Percentiles rank a stretch among this genome's conserved stretches.
Conservation (phyloP, 37 sponge, comb jelly and placozoan genomes). For the Oopsacas minuta region DNA sequence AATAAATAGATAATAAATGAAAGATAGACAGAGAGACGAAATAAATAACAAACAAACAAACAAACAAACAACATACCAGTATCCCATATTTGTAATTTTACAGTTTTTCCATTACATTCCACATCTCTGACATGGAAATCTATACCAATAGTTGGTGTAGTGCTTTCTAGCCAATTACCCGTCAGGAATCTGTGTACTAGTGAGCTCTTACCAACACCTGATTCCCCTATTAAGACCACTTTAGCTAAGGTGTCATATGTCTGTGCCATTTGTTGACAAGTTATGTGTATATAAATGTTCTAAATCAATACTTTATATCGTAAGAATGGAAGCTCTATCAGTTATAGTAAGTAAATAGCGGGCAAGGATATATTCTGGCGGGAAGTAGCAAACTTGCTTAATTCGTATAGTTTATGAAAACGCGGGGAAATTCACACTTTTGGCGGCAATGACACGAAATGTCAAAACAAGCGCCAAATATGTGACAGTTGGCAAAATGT, state of each 20-base stretch:
- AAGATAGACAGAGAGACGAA: background rate
- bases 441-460: too few relatives aligned
- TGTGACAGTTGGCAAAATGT: too few relatives aligned
- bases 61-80: background rate
- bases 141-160: background rate
- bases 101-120: conserved; percentile 4
- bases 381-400: too few relatives aligned
- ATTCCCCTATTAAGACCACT: background rate
- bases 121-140: conserved; percentile 7
- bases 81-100: background rate
- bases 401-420: too few relatives aligned
- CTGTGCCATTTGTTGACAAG: background rate
- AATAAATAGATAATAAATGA: background rate
- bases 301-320: too few relatives aligned
- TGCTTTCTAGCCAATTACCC: background rate
- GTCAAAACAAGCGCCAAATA: too few relatives aligned
- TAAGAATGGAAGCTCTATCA: too few relatives aligned
- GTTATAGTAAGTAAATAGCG: too few relatives aligned
- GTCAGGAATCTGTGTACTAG: background rate
- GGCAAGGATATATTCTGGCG: too few relatives aligned
- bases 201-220: background rate
- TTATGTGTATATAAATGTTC: too few relatives aligned
- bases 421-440: too few relatives aligned
- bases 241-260: background rate
- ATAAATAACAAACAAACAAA: background rate